Percentiles rank a stretch among this genome's conserved stretches.
Evolutionary conservation across 2,797 vertebrate genomes (phyloP).

Genomic region (Schizopygopsis malacanthus): DNA sequence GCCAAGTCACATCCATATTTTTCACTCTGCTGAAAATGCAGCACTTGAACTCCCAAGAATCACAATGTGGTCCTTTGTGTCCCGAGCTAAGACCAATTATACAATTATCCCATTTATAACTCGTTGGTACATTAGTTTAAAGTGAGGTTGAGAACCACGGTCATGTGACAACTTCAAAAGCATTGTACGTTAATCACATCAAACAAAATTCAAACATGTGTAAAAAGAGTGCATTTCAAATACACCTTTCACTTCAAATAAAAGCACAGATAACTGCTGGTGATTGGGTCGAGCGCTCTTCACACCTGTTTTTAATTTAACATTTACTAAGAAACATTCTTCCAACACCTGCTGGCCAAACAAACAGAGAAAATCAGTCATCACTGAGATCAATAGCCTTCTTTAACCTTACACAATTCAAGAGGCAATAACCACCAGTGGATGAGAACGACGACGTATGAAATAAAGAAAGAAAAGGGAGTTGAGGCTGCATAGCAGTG

Average conservation of each 20-base stretch:
- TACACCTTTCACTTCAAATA: neutral
- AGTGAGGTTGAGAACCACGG: neutral
- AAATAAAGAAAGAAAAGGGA: conserved; percentile 59
- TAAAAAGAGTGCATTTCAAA: conserved; percentile 41
- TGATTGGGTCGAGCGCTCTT: conserved; percentile 43
- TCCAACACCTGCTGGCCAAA: conserved; percentile 58
- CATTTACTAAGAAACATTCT: conserved; percentile 29
- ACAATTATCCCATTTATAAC: neutral
- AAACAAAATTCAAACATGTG: conserved; percentile 46
- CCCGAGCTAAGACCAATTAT: neutral
- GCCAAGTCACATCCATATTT: neutral
- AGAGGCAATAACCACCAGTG: conserved; percentile 69
- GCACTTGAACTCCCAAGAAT: no score
- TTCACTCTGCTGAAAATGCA: neutral
- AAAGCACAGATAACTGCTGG: conserved; percentile 41
- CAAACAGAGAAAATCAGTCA: conserved; percentile 38
- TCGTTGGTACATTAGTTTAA: neutral
- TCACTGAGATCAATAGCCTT: conserved; percentile 68
- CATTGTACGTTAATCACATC: conserved; percentile 53
- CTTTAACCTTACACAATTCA: conserved; percentile 73
- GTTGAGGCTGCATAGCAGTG: conserved; percentile 72
- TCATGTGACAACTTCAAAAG: conserved; percentile 29
- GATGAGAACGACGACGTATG: conserved; percentile 45
- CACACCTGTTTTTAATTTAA: conserved; percentile 25
- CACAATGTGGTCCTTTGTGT: neutral